Base-by-base conservation (phyloP, 2,797 vertebrate species). In the Phoeniculus purpureus region DNA sequence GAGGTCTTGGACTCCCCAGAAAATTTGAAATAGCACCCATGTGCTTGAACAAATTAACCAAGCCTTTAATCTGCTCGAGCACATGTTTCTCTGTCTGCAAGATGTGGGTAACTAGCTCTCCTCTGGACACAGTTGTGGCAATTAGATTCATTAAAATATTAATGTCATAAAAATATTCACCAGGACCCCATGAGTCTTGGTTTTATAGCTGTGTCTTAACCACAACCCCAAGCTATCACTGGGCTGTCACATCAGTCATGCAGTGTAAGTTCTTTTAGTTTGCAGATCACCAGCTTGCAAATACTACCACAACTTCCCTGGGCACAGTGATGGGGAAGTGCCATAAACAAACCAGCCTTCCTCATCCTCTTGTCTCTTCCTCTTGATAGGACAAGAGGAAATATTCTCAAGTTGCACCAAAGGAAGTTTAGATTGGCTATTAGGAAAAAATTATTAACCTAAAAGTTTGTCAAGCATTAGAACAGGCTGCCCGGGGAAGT, bases 261-360 rank as follows among this genome's bases (percentile, higher is more conserved):
- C 25, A 43, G 25, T 10, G 25, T 5, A 31, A 65, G 45, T 27
- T 7, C 20, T 40, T 19, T 3, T 8, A 32, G 21, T 19, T 1
- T 59, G 62, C 45, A 73, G 60, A 27, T 70, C 0, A 0, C 4
- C 48, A 85, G 20, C 37, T 56, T 77, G 51, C 12, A 81, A 56
- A 81, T 2, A 10, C 40, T 68, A 37, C 78, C 58, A 31, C 58
- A 62, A 84, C 58, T 81, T 65, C 52, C 19, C 32, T 31, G 48
- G n/a, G 23, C 23, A 37, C 0, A 1, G 32, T 2, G 1, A 25
- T 0, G 2, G 51, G 25, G 47, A 86, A 70, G 19, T 3, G 1
- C 5, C 11, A 21, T 16, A 70, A 85, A 13, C 20, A 37, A 82
- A 52, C 7, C 34, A 81, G n/a, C 25, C 22, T 59, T 79, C 62